Evolutionary conservation across 1,140 invertebrate genomes (phyloP).

Genomic region (Samia ricini): DNA sequence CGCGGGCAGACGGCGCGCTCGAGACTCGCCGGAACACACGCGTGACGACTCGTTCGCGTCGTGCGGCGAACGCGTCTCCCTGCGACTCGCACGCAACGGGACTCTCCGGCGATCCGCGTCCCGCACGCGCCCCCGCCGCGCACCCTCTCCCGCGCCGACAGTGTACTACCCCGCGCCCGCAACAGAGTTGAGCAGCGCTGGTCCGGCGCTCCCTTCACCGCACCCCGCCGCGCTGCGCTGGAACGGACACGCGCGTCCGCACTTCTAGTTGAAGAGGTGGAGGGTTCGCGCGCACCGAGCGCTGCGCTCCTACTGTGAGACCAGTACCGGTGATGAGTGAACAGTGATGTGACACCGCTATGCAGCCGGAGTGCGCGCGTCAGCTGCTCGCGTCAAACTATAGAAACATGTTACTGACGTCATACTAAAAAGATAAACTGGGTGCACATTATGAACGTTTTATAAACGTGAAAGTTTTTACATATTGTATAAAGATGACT

Average conservation of each 20-base stretch:
- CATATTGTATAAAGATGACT: too few relatives aligned
- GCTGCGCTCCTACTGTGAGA: too few relatives aligned
- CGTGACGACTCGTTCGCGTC: conserved; percentile 90
- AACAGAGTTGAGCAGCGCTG: conserved; percentile 30
- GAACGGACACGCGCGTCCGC: conserved; percentile 41
- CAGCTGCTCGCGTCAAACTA: background rate
- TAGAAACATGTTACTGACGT: too few relatives aligned
- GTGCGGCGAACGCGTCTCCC: conserved; percentile 83
- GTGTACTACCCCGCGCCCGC: conserved; percentile 37
- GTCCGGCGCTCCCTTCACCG: conserved; percentile 11
- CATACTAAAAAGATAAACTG: background rate
- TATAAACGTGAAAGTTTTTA: too few relatives aligned
- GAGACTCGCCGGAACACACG: conserved; percentile 81
- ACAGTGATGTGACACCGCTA: background rate
- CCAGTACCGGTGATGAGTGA: too few relatives aligned
- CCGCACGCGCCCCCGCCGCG: conserved; percentile 68
- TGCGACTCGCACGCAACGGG: conserved; percentile 80
- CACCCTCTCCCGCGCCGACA: conserved; percentile 24
- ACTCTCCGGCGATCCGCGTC: conserved; percentile 62
- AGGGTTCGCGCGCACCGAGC: too few relatives aligned
- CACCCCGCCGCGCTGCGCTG: conserved; percentile 31
- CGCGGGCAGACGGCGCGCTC: conserved; percentile 79
- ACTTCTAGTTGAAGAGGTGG: conserved; percentile 26
- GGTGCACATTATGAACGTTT: background rate
- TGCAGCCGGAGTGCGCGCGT: too few relatives aligned